Conservation (phyloP, 2,888 invertebrate genomes). For the Mythimna loreyi region DNA sequence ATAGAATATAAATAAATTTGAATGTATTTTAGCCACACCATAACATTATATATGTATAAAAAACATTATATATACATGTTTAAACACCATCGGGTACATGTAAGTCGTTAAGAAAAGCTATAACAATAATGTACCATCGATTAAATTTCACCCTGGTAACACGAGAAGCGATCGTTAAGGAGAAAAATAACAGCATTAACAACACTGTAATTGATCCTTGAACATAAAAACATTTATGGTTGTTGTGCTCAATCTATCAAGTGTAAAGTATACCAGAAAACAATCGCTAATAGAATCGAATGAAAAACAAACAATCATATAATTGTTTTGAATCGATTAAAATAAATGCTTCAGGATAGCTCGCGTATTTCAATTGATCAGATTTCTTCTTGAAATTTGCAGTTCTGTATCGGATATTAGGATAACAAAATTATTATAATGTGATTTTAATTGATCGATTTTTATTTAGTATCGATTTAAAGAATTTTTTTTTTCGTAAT, state of each 20-base stretch:
- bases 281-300: slow-evolving; percentile 28
- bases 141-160: slow-evolving; percentile 28
- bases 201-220: slow-evolving; percentile 37
- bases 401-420: too few species aligned
- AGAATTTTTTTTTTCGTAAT: too few species aligned
- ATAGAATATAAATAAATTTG: too few species aligned
- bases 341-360: neutral
- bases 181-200: slow-evolving; percentile 41
- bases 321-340: slow-evolving; percentile 21
- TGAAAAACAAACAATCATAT: slow-evolving; percentile 24
- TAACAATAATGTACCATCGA: slow-evolving; percentile 29
- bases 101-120: slow-evolving; percentile 10
- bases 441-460: too few species aligned
- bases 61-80: too few species aligned
- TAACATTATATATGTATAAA: too few species aligned
- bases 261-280: slow-evolving; percentile 15
- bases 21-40: too few species aligned
- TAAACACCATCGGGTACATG: neutral
- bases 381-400: too few species aligned
- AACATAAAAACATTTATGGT: slow-evolving; percentile 50
- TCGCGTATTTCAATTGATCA: too few species aligned
- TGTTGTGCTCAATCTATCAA: slow-evolving; percentile 37
- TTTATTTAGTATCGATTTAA: too few species aligned
- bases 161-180: slow-evolving; percentile 37
- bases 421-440: too few species aligned